Evolutionary conservation across 1,140 invertebrate species (phyloP).

Genomic region (Drosophila setifemur): DNA sequence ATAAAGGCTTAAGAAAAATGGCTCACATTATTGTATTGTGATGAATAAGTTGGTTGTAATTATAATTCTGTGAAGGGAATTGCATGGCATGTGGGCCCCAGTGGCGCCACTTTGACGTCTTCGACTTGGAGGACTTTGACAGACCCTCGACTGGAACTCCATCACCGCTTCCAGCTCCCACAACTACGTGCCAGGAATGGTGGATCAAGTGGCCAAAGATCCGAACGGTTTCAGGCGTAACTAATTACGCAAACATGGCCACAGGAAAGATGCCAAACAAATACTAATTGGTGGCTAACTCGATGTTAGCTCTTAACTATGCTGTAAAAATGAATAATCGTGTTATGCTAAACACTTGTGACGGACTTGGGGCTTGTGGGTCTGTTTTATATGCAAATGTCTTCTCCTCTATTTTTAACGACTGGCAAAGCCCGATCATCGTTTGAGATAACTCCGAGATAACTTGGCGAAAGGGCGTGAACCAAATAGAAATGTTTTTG

Average conservation of each 20-base stretch:
- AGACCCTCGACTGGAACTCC: conserved; percentile 23
- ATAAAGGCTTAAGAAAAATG: conserved; percentile 50
- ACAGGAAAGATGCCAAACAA: conserved; percentile 26
- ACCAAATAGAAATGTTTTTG: conserved; percentile 65
- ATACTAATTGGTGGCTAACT: conserved; percentile 61
- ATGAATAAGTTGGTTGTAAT: conserved; percentile 55
- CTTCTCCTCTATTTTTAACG: conserved; percentile 34
- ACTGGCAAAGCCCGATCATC: conserved; percentile 34
- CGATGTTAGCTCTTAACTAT: conserved; percentile 39
- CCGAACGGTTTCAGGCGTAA: conserved; percentile 40
- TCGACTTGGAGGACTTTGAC: conserved; percentile 62
- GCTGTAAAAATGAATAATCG: conserved; percentile 66
- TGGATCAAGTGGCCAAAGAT: conserved; percentile 26
- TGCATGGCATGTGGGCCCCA: conserved; percentile 53
- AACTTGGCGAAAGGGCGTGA: conserved; percentile 23
- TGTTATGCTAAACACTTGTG: conserved; percentile 57
- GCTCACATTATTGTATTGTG: conserved; percentile 59
- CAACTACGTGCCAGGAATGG: conserved; percentile 17
- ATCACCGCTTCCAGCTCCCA: not conserved
- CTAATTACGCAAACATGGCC: conserved; percentile 39
- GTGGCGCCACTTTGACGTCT: conserved; percentile 64
- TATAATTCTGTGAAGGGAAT: conserved; percentile 45
- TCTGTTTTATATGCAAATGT: conserved; percentile 43
- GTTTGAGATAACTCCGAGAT: conserved; percentile 36
- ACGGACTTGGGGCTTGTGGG: conserved; percentile 22